Base-by-base conservation (phyloP, 2,888 invertebrate species). In the Oligia fasciuncula region DNA sequence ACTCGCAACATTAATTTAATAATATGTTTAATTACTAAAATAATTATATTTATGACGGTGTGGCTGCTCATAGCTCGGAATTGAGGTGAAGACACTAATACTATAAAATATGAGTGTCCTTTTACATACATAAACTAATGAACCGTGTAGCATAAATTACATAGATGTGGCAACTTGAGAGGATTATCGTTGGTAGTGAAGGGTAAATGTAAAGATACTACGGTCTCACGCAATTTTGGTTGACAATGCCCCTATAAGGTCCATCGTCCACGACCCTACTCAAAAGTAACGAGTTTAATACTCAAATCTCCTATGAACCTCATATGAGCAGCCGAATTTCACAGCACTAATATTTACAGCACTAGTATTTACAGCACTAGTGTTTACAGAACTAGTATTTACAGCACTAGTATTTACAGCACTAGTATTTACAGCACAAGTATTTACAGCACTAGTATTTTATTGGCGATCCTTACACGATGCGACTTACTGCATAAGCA, bases 81-180 rank as follows among this genome's bases (percentile, higher is more conserved):
- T 76, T 62, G 73, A 81, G 82, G 77, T 72, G 79, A 73, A 73
- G 67, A 79, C 63, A 66, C 78, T 70, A 78, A 86, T 75, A 62
- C 75, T 70, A 65, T 73, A 60, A 86, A 86, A 79, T 86, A 86
- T 73, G 68, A 75, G 35, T 78, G 40, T 83, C 86, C 83, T 85
- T 85, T 72, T 67, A 81, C 49, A 70, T 49, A 68, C 29, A 65
- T 23, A 63, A 78, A 65, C 62, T 85, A 83, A 84, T 81, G 86
- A 86, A 83, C 83, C 66, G 13, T 35, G 29, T 29, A 70, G 29
- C 69, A 84, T 85, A 84, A 81, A 84, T 85, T 65, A 67, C 4
- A 35, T 73, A 29, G 35, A 67, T 46, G 82, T 85, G 69, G 82
- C 77, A 81, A 74, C 71, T 68, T 63, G 62, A 73, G 73, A 68